Conservation (phyloP, 2,113 vertebrate genomes). For the Sceloporus tristichus region DNA sequence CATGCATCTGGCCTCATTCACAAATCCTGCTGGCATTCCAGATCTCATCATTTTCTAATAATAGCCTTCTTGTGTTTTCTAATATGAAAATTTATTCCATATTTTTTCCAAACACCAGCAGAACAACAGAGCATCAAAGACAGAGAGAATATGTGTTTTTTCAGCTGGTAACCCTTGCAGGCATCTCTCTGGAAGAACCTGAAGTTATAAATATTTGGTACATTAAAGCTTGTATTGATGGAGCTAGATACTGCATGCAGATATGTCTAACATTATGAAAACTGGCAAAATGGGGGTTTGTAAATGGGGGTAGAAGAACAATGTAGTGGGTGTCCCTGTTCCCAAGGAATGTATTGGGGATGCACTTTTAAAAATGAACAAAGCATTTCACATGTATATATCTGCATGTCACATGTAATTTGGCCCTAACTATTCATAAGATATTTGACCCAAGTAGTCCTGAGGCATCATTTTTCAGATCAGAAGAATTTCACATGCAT, state of each 20-base stretch:
- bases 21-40: too few species aligned
- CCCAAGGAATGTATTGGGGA: not conserved
- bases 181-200: not conserved
- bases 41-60: too few species aligned
- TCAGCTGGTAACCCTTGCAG: not conserved
- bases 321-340: not conserved
- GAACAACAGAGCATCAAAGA: too few species aligned
- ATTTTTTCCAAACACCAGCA: too few species aligned
- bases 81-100: too few species aligned
- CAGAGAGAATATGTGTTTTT: too few species aligned
- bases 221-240: not conserved
- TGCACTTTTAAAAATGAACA: not conserved
- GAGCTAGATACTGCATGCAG: not conserved
- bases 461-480: not conserved
- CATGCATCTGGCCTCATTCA: too few species aligned
- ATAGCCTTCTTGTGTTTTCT: too few species aligned
- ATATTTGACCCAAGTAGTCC: not conserved
- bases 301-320: not conserved
- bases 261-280: not conserved
- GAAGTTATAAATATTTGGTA: not conserved
- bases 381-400: not conserved
- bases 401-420: not conserved
- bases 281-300: not conserved
- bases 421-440: not conserved
- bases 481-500: slow-evolving; percentile 20